Base-by-base conservation (phyloP, 2,888 invertebrate genomes). In the Chamaedrilus cognettii region DNA sequence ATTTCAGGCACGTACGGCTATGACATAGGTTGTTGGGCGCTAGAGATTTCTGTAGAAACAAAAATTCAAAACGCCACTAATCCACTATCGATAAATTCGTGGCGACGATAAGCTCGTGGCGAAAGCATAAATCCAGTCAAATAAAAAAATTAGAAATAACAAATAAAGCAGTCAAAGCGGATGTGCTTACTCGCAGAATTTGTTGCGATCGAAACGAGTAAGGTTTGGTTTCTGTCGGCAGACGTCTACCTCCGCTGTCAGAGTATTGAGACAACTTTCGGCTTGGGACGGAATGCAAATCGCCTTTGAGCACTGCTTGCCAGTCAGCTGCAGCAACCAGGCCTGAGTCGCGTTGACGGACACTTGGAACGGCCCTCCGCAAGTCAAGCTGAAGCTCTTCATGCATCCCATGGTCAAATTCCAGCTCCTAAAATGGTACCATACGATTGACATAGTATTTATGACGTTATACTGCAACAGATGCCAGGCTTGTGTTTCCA, bases 271-370 rank as follows among this genome's bases (percentile, higher is more conserved):
- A 23, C 55, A 52, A 19, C 55, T 11, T 11, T 19, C 11, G 5
- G 55, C 55, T 52, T 52, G 55, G 26, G 11, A 11, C 11, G 55
- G 55, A 23, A 52, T 52, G 28, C 55, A 52, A 23, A 52, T 52
- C 11, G 55, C 26, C 26, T 26, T 52, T 7, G 23, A 23, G 26
- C 55, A 52, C 26, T 52, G 15, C 26, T 52, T 52, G 7, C 55
- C 55, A 52, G 55, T 52, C 55, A 52, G 11, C 55, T 52, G 55
- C 11, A 26, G 15, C 55, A 52, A 23, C 55, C 55, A 52, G 55
- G 55, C 55, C 26, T 7, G 11, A 19, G 55, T 52, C 55, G 11
- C 26, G 55, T 52, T 52, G 5, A 52, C 28, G 11, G 55, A 52
- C 15, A 52, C 7, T 26, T 52, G 55, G 26, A 52, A 23, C 55